These are phyloP conservation scores for Heteropelma amictum DNA, from an alignment of 2,888 invertebrate species.

Conservation along the genomic window DNA sequence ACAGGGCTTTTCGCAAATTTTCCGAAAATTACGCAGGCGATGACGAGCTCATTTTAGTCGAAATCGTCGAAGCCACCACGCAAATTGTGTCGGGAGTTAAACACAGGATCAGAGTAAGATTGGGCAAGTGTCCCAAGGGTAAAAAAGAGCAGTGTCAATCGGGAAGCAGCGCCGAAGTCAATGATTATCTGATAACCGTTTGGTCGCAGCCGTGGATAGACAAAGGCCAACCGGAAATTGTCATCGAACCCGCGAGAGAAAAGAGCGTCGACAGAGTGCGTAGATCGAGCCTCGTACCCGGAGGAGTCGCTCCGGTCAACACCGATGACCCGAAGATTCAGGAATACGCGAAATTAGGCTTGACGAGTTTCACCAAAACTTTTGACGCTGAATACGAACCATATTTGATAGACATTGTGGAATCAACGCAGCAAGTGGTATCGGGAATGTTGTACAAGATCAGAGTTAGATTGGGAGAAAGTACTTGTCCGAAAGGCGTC, in stretches of 20 bases:
- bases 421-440: constrained; percentile 79
- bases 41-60: constrained; percentile 71
- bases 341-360: constrained; percentile 56
- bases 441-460: constrained; percentile 81
- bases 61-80: constrained; percentile 77
- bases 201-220: constrained; percentile 83
- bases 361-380: constrained; percentile 63
- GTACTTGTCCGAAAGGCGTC: constrained; percentile 78
- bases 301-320: constrained; percentile 57
- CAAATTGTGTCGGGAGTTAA: constrained; percentile 81
- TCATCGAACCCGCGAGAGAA: background rate
- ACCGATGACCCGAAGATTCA: constrained; percentile 77
- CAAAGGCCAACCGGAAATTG: constrained; percentile 63
- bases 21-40: constrained; percentile 59
- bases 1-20: constrained; percentile 62
- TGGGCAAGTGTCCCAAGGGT: constrained; percentile 80
- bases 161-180: constrained; percentile 65
- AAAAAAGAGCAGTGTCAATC: constrained; percentile 66
- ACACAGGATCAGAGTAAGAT: constrained; percentile 81
- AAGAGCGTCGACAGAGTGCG: background rate
- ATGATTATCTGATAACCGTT: constrained; percentile 78
- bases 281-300: background rate
- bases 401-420: constrained; percentile 76
- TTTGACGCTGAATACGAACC: constrained; percentile 63
- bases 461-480: constrained; percentile 81